phyloP scores from a whole-genome alignment of 2,888 invertebrate genomes.

The Hydropsyche betteni region DNA sequence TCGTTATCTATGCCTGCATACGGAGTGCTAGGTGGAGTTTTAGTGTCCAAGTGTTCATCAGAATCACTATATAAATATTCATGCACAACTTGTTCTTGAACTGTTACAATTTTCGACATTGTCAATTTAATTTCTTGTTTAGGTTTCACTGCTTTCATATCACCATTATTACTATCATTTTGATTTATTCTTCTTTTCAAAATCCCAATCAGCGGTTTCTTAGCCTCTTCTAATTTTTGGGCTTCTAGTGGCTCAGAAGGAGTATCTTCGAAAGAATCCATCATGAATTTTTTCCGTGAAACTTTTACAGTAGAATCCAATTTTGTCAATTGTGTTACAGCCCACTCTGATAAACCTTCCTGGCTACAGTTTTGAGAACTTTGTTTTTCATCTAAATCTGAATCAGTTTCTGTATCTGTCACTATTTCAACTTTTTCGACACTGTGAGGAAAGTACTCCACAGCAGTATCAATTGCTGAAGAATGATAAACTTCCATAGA shows the following conservation, averaged over 20 bases:
- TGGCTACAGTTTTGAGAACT: slow-evolving; percentile 39
- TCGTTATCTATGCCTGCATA: slow-evolving; percentile 27
- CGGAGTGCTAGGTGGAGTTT: slow-evolving; percentile 48
- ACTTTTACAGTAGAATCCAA: slow-evolving; percentile 59
- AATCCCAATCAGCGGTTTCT: slow-evolving; percentile 47
- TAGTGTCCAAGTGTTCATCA: slow-evolving; percentile 12
- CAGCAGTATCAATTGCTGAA: slow-evolving; percentile 65
- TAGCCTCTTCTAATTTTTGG: slow-evolving; percentile 49
- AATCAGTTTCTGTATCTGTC: slow-evolving; percentile 63
- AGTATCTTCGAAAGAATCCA: slow-evolving; percentile 52
- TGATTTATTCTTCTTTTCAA: slow-evolving; percentile 46
- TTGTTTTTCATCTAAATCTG: slow-evolving; percentile 52
- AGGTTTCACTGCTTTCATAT: slow-evolving; percentile 50
- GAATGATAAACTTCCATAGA: slow-evolving; percentile 63
- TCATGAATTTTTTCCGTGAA: slow-evolving; percentile 12
- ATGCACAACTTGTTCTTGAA: slow-evolving; percentile 32
- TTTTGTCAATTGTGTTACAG: slow-evolving; percentile 54
- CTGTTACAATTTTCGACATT: slow-evolving; percentile 37
- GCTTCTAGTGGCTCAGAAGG: slow-evolving; percentile 50
- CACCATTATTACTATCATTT: slow-evolving; percentile 51
- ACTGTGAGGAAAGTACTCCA: slow-evolving; percentile 65
- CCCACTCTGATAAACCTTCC: slow-evolving; percentile 50
- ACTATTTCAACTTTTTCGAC: slow-evolving; percentile 68
- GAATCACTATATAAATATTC: slow-evolving; percentile 25
- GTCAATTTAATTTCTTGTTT: not conserved